Conservation (phyloP, 2,888 invertebrate species). For the Hypselothyrea guttata region DNA sequence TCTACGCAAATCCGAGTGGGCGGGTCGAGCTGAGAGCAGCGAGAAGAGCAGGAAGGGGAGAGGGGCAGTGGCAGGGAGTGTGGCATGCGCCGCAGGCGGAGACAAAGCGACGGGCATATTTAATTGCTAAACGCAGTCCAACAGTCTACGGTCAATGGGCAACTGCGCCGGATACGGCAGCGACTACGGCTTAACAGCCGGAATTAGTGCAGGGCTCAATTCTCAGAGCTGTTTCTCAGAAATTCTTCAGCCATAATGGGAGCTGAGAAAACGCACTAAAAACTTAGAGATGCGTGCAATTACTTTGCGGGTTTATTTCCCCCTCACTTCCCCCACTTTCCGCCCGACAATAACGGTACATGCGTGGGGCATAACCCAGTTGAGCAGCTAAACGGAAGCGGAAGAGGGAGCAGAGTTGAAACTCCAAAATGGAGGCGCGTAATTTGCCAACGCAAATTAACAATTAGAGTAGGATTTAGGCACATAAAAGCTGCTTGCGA, state of each 20-base stretch:
- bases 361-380: slow-evolving; percentile 20
- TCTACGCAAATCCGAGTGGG: slow-evolving; percentile 65
- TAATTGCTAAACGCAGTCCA: slow-evolving; percentile 57
- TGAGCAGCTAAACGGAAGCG: slow-evolving; percentile 16
- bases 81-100: slow-evolving; percentile 48
- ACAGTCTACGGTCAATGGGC: slow-evolving; percentile 34
- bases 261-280: slow-evolving; percentile 7
- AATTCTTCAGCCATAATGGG: slow-evolving; percentile 3
- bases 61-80: slow-evolving; percentile 9
- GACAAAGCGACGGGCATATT: slow-evolving; percentile 60
- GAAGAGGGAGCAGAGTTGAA: neutral
- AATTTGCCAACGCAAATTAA: too few relatives aligned
- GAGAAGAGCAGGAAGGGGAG: too few relatives aligned
- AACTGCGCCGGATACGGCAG: neutral
- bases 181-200: slow-evolving; percentile 20
- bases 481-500: neutral
- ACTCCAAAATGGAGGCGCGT: slow-evolving; percentile 31
- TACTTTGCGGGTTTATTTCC: slow-evolving; percentile 27
- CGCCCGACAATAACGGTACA: neutral
- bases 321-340: neutral
- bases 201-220: slow-evolving; percentile 51
- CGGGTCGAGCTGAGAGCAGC: slow-evolving; percentile 52
- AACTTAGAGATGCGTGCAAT: slow-evolving; percentile 15
- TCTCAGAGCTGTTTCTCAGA: slow-evolving; percentile 43
- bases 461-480: too few relatives aligned